A percentile compares a stretch with the other conserved stretches of the same genome.
Conservation (phyloP, 2,888 invertebrate species). For the Rhodophaea formosa region DNA sequence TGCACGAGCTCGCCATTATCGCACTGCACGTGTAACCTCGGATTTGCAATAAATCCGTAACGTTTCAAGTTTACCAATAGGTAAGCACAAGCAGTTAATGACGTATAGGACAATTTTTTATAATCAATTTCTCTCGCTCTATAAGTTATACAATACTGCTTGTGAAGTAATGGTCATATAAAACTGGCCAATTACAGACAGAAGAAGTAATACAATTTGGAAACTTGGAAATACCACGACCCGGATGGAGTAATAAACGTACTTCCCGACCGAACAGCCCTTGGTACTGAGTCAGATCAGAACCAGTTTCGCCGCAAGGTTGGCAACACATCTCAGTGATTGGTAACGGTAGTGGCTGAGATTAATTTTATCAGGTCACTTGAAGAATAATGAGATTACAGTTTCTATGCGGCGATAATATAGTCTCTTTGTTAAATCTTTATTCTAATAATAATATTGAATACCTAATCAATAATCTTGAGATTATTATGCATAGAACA, state of each 20-base stretch:
- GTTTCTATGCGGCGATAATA: constrained; percentile 3
- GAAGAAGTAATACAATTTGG: too few relatives aligned
- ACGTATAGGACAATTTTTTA: too few relatives aligned
- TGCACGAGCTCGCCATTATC: constrained; percentile 56
- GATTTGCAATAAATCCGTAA: constrained; percentile 38
- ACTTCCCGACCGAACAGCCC: constrained; percentile 7
- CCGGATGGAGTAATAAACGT: background rate
- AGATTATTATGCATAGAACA: background rate
- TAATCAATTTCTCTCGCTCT: too few relatives aligned
- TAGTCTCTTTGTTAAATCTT: background rate
- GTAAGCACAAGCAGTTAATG: constrained; percentile 20
- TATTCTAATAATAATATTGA: background rate
- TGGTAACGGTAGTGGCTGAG: constrained; percentile 14
- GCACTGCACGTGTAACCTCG: constrained; percentile 61
- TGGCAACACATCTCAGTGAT: constrained; percentile 12
- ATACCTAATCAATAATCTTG: too few relatives aligned
- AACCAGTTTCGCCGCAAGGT: constrained; percentile 16
- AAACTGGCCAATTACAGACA: too few relatives aligned
- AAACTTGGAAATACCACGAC: background rate
- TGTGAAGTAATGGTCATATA: too few relatives aligned
- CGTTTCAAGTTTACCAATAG: constrained; percentile 27
- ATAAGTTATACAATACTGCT: too few relatives aligned
- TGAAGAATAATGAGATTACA: constrained; percentile 4
- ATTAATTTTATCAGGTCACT: constrained; percentile 11
- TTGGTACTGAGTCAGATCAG: background rate